Base-by-base conservation (phyloP, 2,113 vertebrate species). In the Pseudopodoces humilis region DNA sequence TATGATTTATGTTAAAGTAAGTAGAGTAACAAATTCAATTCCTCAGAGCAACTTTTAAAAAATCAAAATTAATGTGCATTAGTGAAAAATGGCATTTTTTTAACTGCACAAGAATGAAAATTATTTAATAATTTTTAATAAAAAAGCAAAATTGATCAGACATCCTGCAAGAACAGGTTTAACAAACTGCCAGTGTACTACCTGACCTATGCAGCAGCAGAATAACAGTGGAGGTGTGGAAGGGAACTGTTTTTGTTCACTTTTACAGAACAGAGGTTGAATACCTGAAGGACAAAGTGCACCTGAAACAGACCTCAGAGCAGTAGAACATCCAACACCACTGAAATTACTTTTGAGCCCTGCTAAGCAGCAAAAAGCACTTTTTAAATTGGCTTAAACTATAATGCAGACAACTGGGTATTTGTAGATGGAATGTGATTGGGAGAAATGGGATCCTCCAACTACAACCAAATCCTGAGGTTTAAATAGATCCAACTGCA, bases 1-100 rank as follows among this genome's bases (percentile, higher is more conserved):
- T 70, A 9, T 63, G 72, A 68, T 46, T 90, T 69, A 43, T 23
- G 62, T 59, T 83, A 69, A 85, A 92, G 63, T 56, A 94, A 94
- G 90, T 88, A 72, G 71, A 87, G 44, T 76, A 95, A 96, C 19
- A 2, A 83, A 94, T 81, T 88, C 76, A 88, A 84, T 86, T 91
- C 76, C 71, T 90, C 43, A 52, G 39, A 91, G 53, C 23, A 79
- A 89, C 35, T 64, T 84, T 49, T 35, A 80, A 63, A 62, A 82
- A 87, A 58, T 64, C 74, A 76, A 39, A 86, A 80, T 80, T 69
- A 84, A 85, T 22, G n/a, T 1, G 3, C 12, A n/a, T 52, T 44
- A 80, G 47, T 30, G 23, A 82, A 70, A 56, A 83, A 86, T 9
- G 14, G 30, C 41, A 6, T 43, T 21, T 16, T 84, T 75, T 46